Percentiles rank a stretch among this genome's conserved stretches.
Conservation (phyloP, 2,797 vertebrate genomes). For the Lateolabrax maculatus region DNA sequence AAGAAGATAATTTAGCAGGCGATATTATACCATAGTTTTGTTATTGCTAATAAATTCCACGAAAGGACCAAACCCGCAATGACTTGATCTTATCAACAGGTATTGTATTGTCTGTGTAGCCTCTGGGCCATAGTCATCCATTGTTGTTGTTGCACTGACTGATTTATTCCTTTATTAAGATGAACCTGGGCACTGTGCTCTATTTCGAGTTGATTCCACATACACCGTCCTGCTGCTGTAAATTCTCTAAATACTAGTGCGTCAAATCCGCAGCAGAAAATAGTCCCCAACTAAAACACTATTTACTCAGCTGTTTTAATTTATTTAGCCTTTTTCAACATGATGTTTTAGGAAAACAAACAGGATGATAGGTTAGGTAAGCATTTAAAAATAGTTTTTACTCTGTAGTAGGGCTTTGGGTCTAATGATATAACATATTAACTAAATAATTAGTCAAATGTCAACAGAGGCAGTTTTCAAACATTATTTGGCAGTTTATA, state of each 20-base stretch:
- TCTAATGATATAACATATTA: not conserved
- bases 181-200: not conserved
- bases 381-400: not conserved
- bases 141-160: not conserved
- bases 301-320: not conserved
- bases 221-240: not conserved
- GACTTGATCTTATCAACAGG: not conserved
- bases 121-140: not conserved
- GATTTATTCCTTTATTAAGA: conserved; percentile 1
- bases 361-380: no score
- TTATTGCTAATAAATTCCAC: not conserved
- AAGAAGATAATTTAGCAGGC: not conserved
- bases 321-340: not conserved
- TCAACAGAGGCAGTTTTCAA: not conserved
- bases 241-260: not conserved
- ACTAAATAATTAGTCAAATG: not conserved
- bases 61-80: not conserved
- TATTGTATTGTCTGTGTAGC: not conserved
- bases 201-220: not conserved
- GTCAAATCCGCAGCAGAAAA: not conserved
- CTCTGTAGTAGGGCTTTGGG: no score
- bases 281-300: not conserved
- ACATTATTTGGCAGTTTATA: not conserved
- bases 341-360: no score
- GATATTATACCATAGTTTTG: not conserved